Conservation (phyloP, 2,113 vertebrate species). For the Terrapene triunguis region DNA sequence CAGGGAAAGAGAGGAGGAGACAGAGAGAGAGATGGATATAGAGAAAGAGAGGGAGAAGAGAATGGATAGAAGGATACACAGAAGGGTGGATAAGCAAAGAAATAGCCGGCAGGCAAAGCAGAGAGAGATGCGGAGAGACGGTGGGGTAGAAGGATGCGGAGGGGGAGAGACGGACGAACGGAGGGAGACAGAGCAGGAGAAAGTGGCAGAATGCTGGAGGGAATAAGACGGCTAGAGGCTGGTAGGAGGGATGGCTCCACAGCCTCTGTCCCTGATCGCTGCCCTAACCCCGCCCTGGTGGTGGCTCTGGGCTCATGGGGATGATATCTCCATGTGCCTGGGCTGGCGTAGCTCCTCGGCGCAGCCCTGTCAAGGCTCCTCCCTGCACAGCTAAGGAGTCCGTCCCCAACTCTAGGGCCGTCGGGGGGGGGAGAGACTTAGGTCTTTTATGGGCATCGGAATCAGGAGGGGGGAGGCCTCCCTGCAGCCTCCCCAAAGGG, state of each 20-base stretch:
- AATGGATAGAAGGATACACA: neutral
- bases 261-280: neutral
- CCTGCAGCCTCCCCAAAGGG: too few relatives aligned
- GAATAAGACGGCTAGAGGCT: neutral
- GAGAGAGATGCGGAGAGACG: neutral
- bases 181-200: too few relatives aligned
- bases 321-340: too few relatives aligned
- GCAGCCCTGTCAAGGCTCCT: neutral
- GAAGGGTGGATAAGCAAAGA: neutral
- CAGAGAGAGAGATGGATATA: neutral
- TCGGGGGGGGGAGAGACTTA: neutral
- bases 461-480: too few relatives aligned
- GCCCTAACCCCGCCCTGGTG: neutral
- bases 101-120: neutral
- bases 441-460: too few relatives aligned
- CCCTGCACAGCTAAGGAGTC: neutral
- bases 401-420: neutral
- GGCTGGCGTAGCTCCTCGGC: too few relatives aligned
- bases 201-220: neutral
- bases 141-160: too few relatives aligned
- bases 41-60: neutral
- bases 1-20: neutral
- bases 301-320: neutral
- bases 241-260: neutral
- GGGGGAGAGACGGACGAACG: too few relatives aligned